These are phyloP conservation scores for Troides helena DNA, from an alignment of 2,888 invertebrate genomes.

Conservation along the genomic window DNA sequence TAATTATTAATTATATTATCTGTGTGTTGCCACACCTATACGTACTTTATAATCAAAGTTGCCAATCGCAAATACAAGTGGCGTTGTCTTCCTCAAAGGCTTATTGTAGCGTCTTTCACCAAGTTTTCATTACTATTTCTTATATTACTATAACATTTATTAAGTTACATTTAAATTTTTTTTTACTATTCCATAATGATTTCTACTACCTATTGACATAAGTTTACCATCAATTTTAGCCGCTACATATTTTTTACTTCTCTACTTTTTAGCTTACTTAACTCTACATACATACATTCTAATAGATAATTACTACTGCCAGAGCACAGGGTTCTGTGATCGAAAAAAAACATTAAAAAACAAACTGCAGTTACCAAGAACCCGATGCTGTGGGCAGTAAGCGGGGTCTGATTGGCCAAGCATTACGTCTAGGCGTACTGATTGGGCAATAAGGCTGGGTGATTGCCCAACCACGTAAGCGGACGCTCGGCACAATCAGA, in stretches of 20 bases:
- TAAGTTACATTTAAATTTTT: constrained; percentile 58
- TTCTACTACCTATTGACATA: constrained; percentile 76
- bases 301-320: constrained; percentile 58
- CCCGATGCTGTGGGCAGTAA: constrained; percentile 60
- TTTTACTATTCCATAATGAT: constrained; percentile 66
- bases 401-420: constrained; percentile 64
- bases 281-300: constrained; percentile 79
- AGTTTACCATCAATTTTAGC: constrained; percentile 78
- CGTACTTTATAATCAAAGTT: constrained; percentile 70
- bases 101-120: constrained; percentile 78
- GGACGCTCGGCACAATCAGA: constrained; percentile 74
- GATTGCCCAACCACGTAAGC: constrained; percentile 84
- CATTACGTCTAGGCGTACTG: constrained; percentile 73
- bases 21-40: constrained; percentile 64
- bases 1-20: constrained; percentile 60
- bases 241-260: constrained; percentile 58
- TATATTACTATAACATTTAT: constrained; percentile 72
- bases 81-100: constrained; percentile 71
- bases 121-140: constrained; percentile 73
- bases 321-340: constrained; percentile 52
- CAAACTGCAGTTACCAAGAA: constrained; percentile 44
- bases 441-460: constrained; percentile 88
- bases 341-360: constrained; percentile 43
- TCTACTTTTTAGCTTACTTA: constrained; percentile 71
- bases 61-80: constrained; percentile 77